Percentiles rank a stretch among this genome's conserved stretches.
These are phyloP conservation scores for Oreohelix idahoensis DNA, from an alignment of 1,140 invertebrate genomes.

Conservation along the genomic window DNA sequence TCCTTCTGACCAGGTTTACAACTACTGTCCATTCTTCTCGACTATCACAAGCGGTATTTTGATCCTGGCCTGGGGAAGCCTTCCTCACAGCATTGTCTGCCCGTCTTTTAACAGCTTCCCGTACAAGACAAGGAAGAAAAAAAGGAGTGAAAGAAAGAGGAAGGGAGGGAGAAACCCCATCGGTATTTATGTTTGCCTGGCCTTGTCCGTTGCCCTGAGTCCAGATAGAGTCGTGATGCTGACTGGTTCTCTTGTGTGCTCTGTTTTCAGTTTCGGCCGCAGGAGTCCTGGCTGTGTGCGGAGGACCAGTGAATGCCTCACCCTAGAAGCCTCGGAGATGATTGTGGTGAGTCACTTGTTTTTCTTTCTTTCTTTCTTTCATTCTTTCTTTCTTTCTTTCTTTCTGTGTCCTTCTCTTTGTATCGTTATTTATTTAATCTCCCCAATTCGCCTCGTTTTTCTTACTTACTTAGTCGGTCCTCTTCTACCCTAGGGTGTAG, in stretches of 20 bases:
- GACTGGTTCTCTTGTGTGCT: slow-evolving; percentile 23
- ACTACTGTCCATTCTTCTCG: background rate
- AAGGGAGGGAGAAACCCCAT: background rate
- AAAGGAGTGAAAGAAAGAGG: background rate
- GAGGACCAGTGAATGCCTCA: slow-evolving; percentile 87
- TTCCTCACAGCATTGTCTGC: background rate
- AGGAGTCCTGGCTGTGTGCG: slow-evolving; percentile 77
- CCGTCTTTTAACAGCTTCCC: background rate
- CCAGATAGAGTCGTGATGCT: background rate
- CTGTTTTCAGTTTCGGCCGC: slow-evolving; percentile 84
- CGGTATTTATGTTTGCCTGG: background rate
- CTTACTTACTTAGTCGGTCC: too few species aligned
- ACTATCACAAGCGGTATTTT: too few species aligned
- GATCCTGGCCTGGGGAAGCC: too few species aligned
- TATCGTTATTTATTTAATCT: too few species aligned
- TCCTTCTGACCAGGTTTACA: too few species aligned
- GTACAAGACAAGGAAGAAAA: background rate
- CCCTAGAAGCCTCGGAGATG: slow-evolving; percentile 90
- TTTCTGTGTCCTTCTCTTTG: background rate
- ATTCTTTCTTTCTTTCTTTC: slow-evolving; percentile 1
- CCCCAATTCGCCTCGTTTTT: too few species aligned
- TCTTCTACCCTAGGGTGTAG: too few species aligned
- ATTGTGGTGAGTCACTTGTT: slow-evolving; percentile 80
- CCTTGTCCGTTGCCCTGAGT: background rate
- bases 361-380: background rate